Evolutionary conservation across 2,888 invertebrate species (phyloP).

Genomic region (Malthinus flaveolus): DNA sequence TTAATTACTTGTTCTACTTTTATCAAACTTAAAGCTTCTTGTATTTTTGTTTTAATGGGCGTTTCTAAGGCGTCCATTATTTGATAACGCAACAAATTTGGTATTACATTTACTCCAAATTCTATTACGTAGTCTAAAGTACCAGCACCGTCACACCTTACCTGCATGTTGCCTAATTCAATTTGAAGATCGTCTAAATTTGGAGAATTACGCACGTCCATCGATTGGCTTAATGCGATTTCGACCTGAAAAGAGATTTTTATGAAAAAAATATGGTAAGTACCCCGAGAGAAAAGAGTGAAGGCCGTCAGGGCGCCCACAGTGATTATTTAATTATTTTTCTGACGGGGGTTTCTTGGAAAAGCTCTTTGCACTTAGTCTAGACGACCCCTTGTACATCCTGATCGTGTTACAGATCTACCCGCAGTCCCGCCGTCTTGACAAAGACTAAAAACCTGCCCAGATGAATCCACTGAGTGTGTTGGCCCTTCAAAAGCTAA

Average conservation of each 20-base stretch:
- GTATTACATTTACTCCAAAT: conserved; percentile 77
- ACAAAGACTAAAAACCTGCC: too few relatives aligned
- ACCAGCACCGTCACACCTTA: conserved; percentile 83
- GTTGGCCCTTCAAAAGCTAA: too few relatives aligned
- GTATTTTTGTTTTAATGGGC: conserved; percentile 73
- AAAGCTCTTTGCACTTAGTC: too few relatives aligned
- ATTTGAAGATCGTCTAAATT: conserved; percentile 74
- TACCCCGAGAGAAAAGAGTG: too few relatives aligned
- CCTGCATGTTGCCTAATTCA: conserved; percentile 82
- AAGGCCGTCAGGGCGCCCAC: too few relatives aligned
- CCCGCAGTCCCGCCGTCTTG: too few relatives aligned
- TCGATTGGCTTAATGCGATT: conserved; percentile 70
- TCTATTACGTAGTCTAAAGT: conserved; percentile 83
- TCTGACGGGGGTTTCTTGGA: too few relatives aligned
- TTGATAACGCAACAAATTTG: conserved; percentile 84
- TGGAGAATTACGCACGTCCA: conserved; percentile 76
- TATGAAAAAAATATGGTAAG: too few relatives aligned
- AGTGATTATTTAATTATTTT: too few relatives aligned
- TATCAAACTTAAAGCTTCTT: conserved; percentile 72
- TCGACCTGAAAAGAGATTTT: conserved; percentile 60
- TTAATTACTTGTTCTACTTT: conserved; percentile 76
- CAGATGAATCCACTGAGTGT: too few relatives aligned
- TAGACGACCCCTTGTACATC: too few relatives aligned
- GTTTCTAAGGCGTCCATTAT: conserved; percentile 84
- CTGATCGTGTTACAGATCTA: too few relatives aligned